These are phyloP conservation scores for Erebia palarica DNA, from an alignment of 2,888 invertebrate species.

Conservation along the genomic window DNA sequence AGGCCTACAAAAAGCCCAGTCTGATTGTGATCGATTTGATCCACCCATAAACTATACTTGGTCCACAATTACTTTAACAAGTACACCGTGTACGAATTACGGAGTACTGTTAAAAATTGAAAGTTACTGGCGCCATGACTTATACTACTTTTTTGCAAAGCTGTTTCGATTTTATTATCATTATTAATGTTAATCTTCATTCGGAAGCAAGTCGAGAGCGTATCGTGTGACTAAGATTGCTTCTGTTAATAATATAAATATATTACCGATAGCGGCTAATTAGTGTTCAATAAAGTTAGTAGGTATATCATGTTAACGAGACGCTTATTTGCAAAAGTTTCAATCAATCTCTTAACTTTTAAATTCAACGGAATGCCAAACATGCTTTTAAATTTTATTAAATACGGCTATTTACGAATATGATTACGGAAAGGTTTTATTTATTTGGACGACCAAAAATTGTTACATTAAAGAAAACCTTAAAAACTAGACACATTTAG, in stretches of 20 bases:
- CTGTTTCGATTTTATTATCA: constrained; percentile 5
- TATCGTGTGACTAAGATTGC: neutral
- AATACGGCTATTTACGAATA: neutral
- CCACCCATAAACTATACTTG: constrained; percentile 42
- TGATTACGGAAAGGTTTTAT: neutral
- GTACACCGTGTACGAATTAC: neutral
- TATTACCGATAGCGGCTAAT: neutral
- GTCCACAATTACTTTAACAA: constrained; percentile 32
- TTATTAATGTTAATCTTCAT: neutral
- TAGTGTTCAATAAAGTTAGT: neutral
- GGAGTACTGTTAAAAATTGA: constrained; percentile 23
- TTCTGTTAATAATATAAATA: neutral
- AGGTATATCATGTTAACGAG: neutral
- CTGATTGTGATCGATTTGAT: constrained; percentile 60
- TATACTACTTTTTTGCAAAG: constrained; percentile 13
- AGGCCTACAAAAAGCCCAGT: constrained; percentile 39
- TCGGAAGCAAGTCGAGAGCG: neutral
- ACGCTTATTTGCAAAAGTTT: neutral
- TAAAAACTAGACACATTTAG: too few species aligned
- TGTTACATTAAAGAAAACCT: too few species aligned
- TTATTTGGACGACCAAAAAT: too few species aligned
- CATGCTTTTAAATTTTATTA: neutral
- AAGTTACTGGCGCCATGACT: constrained; percentile 20
- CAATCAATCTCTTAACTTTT: neutral
- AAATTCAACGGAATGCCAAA: neutral